Base-by-base conservation (phyloP, 2,888 invertebrate genomes). In the Calliopum simillimum region DNA sequence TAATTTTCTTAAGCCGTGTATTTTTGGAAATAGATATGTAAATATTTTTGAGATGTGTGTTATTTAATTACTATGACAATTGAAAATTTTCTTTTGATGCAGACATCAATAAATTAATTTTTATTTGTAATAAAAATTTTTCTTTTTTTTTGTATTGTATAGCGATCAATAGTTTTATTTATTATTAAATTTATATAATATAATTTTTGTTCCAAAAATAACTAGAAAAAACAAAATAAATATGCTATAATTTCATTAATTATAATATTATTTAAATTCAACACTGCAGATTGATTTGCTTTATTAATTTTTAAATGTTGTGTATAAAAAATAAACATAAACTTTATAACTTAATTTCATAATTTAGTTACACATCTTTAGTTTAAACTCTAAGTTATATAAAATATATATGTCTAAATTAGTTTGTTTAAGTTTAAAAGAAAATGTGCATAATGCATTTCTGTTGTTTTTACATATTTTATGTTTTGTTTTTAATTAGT, bases 341-440 rank as follows among this genome's bases (percentile, higher is more conserved):
- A 59, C 33, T 58, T 65, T 51, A 68, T 44, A 63, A 63, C 71
- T 14, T 44, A 71, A 68, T 59, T 19, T 47, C 49, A 71, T 65
- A 65, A 49, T 25, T 62, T 68, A 59, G 58, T 66, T 71, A 56
- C 62, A 67, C 4, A 33, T 33, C n/a, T 33, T 33, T 33, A 33
- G 33, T 8, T 33, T 8, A 33, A 33, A 65, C 47, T n/a, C n/a
- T 56, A 47, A 43, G 61, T 65, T 64, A 47, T 64, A n/a, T 51
- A 64, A 51, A 63, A 16, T 11, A 59, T 41, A 58, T 64, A 58
- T 49, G 41, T 58, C 58, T 56, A 25, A 23, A 62, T 4, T 19
- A 62, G 49, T 49, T n/a, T 19, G 13, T 19, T 14, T 47, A 58
- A 67, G 5, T 43, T 14, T 58, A 19, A 33, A 41, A 53, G n/a